These are phyloP conservation scores for Planococcus citri DNA, from an alignment of 1,140 invertebrate genomes.

Conservation along the genomic window DNA sequence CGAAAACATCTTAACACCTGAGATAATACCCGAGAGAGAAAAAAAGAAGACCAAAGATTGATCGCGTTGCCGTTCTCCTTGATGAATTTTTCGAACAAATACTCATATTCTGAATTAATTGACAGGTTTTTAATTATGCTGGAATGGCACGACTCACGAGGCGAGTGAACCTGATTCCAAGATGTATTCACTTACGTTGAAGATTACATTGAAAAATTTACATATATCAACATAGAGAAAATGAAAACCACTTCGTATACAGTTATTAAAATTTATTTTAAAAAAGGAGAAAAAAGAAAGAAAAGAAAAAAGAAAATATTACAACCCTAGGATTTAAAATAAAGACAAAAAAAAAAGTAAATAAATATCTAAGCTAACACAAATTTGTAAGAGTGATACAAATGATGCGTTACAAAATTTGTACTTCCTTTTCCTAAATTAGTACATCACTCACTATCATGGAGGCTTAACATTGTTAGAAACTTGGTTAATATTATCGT, in stretches of 20 bases:
- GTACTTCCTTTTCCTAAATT: conserved; percentile 7
- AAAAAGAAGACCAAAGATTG: background rate
- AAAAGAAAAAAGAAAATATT: background rate
- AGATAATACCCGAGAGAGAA: too few relatives aligned
- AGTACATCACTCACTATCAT: background rate
- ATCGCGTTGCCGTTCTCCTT: background rate
- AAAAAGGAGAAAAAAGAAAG: background rate
- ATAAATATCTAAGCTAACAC: background rate
- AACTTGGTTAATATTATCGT: background rate
- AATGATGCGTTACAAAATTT: background rate
- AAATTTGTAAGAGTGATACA: background rate
- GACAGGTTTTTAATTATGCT: background rate
- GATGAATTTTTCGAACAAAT: background rate
- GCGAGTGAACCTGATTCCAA: background rate
- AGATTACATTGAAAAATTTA: too few relatives aligned
- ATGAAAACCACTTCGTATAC: background rate
- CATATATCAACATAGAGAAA: background rate
- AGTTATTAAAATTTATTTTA: background rate
- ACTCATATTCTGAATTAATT: background rate
- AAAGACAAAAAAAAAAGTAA: background rate
- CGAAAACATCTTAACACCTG: too few relatives aligned
- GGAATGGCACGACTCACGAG: background rate
- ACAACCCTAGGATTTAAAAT: background rate
- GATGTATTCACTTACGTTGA: too few relatives aligned
- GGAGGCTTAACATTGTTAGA: background rate